Percentiles rank a stretch among this genome's conserved stretches.
Conservation (phyloP, 2,888 invertebrate species). For the Leuctra nigra region DNA sequence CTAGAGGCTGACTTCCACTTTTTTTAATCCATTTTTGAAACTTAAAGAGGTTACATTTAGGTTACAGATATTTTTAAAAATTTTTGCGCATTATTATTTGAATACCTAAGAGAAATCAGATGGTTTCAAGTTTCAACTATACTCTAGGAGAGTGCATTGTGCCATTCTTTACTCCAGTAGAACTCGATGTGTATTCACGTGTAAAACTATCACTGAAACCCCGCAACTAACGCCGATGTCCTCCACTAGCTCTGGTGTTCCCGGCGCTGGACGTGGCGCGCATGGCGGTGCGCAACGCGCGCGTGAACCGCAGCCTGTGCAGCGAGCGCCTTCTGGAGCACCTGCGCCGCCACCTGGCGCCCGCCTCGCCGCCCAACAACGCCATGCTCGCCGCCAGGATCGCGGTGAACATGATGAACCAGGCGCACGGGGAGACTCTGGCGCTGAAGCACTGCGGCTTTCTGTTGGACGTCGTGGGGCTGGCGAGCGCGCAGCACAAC, state of each 20-base stretch:
- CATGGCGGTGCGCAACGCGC: slow-evolving; percentile 66
- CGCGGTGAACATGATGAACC: slow-evolving; percentile 74
- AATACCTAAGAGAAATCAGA: too few relatives aligned
- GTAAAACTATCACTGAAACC: not conserved
- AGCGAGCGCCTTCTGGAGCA: slow-evolving; percentile 38
- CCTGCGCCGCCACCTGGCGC: slow-evolving; percentile 33
- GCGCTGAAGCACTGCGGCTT: slow-evolving; percentile 51
- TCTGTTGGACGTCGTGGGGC: slow-evolving; percentile 47
- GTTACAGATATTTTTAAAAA: too few relatives aligned
- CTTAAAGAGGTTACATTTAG: too few relatives aligned
- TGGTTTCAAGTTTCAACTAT: too few relatives aligned
- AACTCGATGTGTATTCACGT: too few relatives aligned
- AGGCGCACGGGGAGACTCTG: slow-evolving; percentile 56
- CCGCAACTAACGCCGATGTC: not conserved
- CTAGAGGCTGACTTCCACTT: too few relatives aligned
- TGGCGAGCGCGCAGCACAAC: slow-evolving; percentile 47
- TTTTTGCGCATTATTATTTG: too few relatives aligned
- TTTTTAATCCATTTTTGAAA: too few relatives aligned
- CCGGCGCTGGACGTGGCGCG: slow-evolving; percentile 85
- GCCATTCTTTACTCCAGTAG: too few relatives aligned
- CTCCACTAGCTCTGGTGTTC: slow-evolving; percentile 61
- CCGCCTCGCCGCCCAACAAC: slow-evolving; percentile 58
- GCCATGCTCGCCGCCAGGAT: slow-evolving; percentile 71
- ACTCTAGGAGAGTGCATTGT: too few relatives aligned
- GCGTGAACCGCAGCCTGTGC: slow-evolving; percentile 50